Base-by-base conservation (phyloP, 2,888 invertebrate species). In the Drosophila nigricruria region DNA sequence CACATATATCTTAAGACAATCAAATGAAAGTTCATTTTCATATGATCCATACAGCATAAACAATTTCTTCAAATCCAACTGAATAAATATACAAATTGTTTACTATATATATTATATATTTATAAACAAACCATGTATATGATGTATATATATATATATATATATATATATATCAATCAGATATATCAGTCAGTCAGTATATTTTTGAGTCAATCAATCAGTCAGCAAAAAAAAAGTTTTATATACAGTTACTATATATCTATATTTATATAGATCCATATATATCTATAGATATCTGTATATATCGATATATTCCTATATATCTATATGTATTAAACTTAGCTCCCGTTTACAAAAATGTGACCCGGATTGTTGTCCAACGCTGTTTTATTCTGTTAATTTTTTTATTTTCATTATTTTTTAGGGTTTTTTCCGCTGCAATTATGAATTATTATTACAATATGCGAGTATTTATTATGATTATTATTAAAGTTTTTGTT, bases 361-460 rank as follows among this genome's bases (percentile, higher is more conserved):
- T 71, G 78, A 65, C 72, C 71, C 57, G 72, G 43, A 42, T 77
- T 27, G 16, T 59, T 23, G 18, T 59, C 32, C 69, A 64, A 73
- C 76, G 76, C 76, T 58, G 73, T 72, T 71, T 47, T 50, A 16
- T 34, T 23, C 36, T 12, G n/a, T 34, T 49, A 12, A 4, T 34
- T 12, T 59, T 56, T 32, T 36, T 56, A 25, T 70, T 42, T 36
- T 36, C 58, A 36, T 70, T 45, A 16, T 49, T 10, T 45, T 52
- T 20, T 59, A 30, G 52, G 73, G 73, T 38, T 75, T 72, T 72
- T 75, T 75, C 57, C 79, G 49, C 57, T 70, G 69, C 59, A 68
- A 68, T 78, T 62, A 77, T 65, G 68, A 68, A 68, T 78, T 67
- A 62, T 77, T 59, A 61, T 65, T 70, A 65, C 57, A 59, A 50